Base-by-base conservation (phyloP, 2,797 vertebrate genomes). In the Mareca strepera region DNA sequence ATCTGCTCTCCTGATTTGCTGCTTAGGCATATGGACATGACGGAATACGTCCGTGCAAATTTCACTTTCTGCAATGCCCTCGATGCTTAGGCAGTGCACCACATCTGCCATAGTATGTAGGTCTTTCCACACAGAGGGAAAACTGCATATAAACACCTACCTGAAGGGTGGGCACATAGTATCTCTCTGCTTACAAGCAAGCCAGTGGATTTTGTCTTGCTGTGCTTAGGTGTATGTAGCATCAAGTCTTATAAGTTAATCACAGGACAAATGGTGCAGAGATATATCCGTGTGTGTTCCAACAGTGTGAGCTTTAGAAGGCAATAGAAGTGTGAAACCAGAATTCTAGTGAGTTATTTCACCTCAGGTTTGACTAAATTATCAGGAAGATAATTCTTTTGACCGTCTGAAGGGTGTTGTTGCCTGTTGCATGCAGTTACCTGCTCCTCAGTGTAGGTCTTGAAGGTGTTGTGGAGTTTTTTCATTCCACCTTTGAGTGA, bases 401-500 rank as follows among this genome's bases (percentile, higher is more conserved):
- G 58, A 44, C 11, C 26, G 20, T 92, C 28, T 44, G n/a, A 92
- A 89, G n/a, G 39, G 39, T 92, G 79, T 62, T 82, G 79, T 21
- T 94, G 74, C 66, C 53, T 69, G 60, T 88, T 80, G 43, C 63
- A 48, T 37, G 63, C 62, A 69, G 17, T 44, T 82, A 66, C 80
- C 33, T 66, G 79, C 53, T 90, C 82, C 84, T 90, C 46, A 50
- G 41, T 11, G 3, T 2, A 7, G 69, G 46, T 91, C 60, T 78
- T 78, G 73, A 92, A 96, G 92, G 92, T 96, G 75, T 75, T 94
- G 68, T 9, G 4, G 78, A 63, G 74, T 18, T 90, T 96, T 92
- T 89, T 11, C 95, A 94, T 96, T 96, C 93, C 86, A 35, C 58
- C 43, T 93, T 92, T 41, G 2, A 93, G 80, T 93, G 68, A 87